These are phyloP conservation scores for Linepithema humile DNA, from an alignment of 1,140 invertebrate species.

Conservation along the genomic window DNA sequence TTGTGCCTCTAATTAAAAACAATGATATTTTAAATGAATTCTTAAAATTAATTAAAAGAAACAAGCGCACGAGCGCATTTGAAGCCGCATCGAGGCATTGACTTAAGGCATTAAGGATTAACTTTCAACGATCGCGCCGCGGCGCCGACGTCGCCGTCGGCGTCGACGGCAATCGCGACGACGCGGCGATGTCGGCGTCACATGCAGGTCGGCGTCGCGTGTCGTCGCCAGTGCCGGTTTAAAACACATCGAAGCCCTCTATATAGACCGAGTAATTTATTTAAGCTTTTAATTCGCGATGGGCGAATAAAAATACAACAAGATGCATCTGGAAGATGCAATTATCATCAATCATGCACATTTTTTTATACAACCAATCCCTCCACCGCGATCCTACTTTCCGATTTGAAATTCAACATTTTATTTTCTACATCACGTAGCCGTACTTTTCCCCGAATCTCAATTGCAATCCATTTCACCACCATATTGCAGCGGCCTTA, in stretches of 20 bases:
- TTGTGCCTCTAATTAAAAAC: not conserved
- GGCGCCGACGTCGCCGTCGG: slow-evolving; percentile 19
- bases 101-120: slow-evolving; percentile 43
- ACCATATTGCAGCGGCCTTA: not conserved
- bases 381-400: too few relatives aligned
- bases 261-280: not conserved
- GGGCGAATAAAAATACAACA: not conserved
- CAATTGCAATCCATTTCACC: not conserved
- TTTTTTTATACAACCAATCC: not conserved
- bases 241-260: not conserved
- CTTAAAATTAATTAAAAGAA: not conserved
- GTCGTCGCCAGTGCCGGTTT: not conserved
- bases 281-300: not conserved
- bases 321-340: not conserved
- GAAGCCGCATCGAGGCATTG: slow-evolving; percentile 17
- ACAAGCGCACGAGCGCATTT: not conserved
- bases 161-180: slow-evolving; percentile 4
- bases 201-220: slow-evolving; percentile 31
- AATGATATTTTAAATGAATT: not conserved
- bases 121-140: slow-evolving; percentile 40
- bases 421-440: too few relatives aligned
- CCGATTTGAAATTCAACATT: too few relatives aligned
- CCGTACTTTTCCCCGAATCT: too few relatives aligned
- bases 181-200: slow-evolving; percentile 13
- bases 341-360: not conserved